Base-by-base conservation (phyloP, 2,888 invertebrate species). In the Pseudococcus viburni region DNA sequence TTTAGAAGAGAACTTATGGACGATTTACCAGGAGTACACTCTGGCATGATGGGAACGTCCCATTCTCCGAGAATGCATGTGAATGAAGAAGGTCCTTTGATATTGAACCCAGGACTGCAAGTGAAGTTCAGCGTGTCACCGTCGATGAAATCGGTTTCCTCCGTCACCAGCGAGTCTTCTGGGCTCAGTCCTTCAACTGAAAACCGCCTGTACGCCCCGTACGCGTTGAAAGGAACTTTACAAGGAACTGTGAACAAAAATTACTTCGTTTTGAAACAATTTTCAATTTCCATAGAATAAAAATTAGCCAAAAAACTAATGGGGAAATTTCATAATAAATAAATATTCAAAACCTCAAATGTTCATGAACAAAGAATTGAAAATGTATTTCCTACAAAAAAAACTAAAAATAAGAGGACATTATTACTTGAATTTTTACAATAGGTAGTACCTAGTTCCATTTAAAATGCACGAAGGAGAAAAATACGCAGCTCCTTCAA, bases 21-120 rank as follows among this genome's bases (percentile, higher is more conserved):
- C 0, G 46, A 89, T 46, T 90, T 92, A 95, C 95, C 94, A 91
- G 96, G 94, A 8, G 94, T 94, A 91, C 96, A 96, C 91, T 95
- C 95, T 0, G 96, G 96, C 91, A 95, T 93, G 85, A 94, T 94
- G 12, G 94, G 94, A 0, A 95, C 95, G 0, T 95, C 95, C 96
- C 96, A 96, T 90, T 96, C 95, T 4, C 96, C 96, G 89, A 95
- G 94, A 93, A 95, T 95, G 91, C 96, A 96, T 48, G 95, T 93
- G 51, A 96, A 92, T 90, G 95, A 95, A 2, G 94, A 94, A 0
- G 95, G 94, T 0, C 96, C 96, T 89, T 91, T 91, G 3, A 92
- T 90, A 84, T 91, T 91, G 91, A 92, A 96, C 90, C 96, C 96
- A 89, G 94, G 94, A 91, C 94, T 93, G 91, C 97, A 97, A 73